Evolutionary conservation across 2,113 vertebrate genomes (phyloP).

Genomic region (Sciurus niger): DNA sequence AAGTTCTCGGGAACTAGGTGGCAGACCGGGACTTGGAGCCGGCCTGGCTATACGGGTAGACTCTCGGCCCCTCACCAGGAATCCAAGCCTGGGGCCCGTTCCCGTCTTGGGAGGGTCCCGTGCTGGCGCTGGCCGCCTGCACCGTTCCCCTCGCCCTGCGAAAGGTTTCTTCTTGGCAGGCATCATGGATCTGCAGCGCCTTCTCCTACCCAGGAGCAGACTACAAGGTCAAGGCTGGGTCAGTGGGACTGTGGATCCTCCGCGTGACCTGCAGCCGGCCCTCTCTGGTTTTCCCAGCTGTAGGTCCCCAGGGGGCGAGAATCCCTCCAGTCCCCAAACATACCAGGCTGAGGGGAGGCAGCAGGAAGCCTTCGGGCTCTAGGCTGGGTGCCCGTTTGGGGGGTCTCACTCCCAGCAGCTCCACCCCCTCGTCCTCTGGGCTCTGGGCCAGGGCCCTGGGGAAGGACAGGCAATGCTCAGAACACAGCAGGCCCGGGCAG

Average conservation of each 20-base stretch:
- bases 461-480: conserved; percentile 31
- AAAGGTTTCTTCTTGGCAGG: background rate
- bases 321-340: background rate
- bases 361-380: conserved; percentile 68
- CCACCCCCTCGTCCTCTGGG: conserved; percentile 71
- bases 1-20: background rate
- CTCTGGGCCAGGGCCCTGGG: conserved; percentile 78
- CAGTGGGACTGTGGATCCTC: background rate
- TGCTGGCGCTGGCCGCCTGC: background rate
- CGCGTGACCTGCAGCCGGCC: background rate
- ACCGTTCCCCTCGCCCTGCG: background rate
- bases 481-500: background rate
- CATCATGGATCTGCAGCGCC: background rate
- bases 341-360: conserved; percentile 85
- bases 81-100: background rate
- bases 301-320: background rate
- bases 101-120: background rate
- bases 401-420: conserved; percentile 78
- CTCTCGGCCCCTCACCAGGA: background rate
- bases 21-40: background rate
- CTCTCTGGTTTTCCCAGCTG: conserved; percentile 4
- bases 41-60: background rate
- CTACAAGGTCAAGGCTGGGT: background rate
- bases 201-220: background rate
- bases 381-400: conserved; percentile 76